These are phyloP conservation scores for Channa striata DNA, from an alignment of 2,797 vertebrate species.

Conservation along the genomic window DNA sequence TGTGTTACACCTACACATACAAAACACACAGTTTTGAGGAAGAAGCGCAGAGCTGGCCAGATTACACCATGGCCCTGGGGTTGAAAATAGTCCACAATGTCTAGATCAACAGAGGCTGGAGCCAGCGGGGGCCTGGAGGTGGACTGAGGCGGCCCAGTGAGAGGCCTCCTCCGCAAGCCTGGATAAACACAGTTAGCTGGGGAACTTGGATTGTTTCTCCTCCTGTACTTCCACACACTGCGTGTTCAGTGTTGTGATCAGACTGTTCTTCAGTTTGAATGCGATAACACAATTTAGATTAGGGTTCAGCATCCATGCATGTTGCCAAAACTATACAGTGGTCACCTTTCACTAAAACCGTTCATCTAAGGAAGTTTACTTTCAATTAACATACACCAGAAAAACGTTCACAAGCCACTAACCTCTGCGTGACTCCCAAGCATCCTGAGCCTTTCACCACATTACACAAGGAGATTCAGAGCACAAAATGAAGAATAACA, in stretches of 20 bases:
- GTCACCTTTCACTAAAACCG: conserved; percentile 57
- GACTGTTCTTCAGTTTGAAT: no score
- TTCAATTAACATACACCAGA: conserved; percentile 62
- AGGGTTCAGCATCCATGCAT: neutral
- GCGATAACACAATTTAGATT: conserved; percentile 10
- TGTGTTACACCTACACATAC: neutral
- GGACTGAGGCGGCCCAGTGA: conserved; percentile 36
- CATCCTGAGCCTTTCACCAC: conserved; percentile 49
- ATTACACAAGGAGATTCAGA: conserved; percentile 56
- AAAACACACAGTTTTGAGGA: conserved; percentile 1
- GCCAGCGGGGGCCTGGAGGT: conserved; percentile 29
- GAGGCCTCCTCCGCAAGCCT: conserved; percentile 44
- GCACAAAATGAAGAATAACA: conserved; percentile 71
- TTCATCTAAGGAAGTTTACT: conserved; percentile 65
- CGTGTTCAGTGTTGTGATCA: conserved; percentile 16
- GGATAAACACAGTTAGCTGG: conserved; percentile 41
- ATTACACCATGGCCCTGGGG: conserved; percentile 11
- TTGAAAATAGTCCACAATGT: conserved; percentile 46
- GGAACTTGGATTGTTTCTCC: conserved; percentile 48
- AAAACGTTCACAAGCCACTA: conserved; percentile 45
- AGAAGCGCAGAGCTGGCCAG: neutral
- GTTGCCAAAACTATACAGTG: conserved; percentile 32
- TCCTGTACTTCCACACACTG: conserved; percentile 41
- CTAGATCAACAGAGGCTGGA: conserved; percentile 52
- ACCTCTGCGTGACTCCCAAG: conserved; percentile 60